These are phyloP conservation scores for Aricia artaxerxes DNA, from an alignment of 2,888 invertebrate genomes.

Conservation along the genomic window DNA sequence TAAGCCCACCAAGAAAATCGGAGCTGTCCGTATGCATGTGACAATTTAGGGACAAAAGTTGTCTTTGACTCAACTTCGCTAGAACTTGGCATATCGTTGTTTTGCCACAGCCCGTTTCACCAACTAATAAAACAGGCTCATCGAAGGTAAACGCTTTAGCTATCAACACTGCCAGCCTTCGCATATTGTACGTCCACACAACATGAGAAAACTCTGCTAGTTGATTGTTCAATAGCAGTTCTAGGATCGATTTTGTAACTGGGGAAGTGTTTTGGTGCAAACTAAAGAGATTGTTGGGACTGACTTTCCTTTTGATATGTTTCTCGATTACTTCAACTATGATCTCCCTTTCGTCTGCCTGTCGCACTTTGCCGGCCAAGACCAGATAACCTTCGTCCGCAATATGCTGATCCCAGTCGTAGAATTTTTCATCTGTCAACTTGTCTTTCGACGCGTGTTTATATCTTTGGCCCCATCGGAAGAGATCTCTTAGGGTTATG, in stretches of 20 bases:
- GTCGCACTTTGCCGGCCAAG: conserved; percentile 94
- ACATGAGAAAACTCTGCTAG: conserved; percentile 86
- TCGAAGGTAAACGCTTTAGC: conserved; percentile 93
- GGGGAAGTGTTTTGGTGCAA: conserved; percentile 85
- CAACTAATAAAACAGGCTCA: conserved; percentile 97
- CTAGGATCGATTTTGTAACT: conserved; percentile 87
- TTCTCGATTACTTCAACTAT: conserved; percentile 90
- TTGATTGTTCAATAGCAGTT: conserved; percentile 81
- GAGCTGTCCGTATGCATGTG: conserved; percentile 99
- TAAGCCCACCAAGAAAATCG: conserved; percentile 96
- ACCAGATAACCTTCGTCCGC: conserved; percentile 98
- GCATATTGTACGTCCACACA: conserved; percentile 97
- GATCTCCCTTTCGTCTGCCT: conserved; percentile 88
- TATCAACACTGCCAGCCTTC: conserved; percentile 87
- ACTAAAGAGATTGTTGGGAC: conserved; percentile 86
- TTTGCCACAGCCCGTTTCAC: conserved; percentile 99
- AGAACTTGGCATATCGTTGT: conserved; percentile 96
- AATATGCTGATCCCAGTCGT: conserved; percentile 98
- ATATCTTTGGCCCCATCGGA: conserved; percentile 98
- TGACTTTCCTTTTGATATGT: conserved; percentile 88
- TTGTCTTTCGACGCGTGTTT: conserved; percentile 83
- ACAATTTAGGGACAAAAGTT: conserved; percentile 93
- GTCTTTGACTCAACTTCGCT: conserved; percentile 83
- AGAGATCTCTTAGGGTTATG: conserved; percentile 96
- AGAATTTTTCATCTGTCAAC: conserved; percentile 81